Evolutionary conservation across 1,140 invertebrate genomes (phyloP), one percentile per base, ranked within the genome.

Genomic region (Hesperophylax magnus): DNA sequence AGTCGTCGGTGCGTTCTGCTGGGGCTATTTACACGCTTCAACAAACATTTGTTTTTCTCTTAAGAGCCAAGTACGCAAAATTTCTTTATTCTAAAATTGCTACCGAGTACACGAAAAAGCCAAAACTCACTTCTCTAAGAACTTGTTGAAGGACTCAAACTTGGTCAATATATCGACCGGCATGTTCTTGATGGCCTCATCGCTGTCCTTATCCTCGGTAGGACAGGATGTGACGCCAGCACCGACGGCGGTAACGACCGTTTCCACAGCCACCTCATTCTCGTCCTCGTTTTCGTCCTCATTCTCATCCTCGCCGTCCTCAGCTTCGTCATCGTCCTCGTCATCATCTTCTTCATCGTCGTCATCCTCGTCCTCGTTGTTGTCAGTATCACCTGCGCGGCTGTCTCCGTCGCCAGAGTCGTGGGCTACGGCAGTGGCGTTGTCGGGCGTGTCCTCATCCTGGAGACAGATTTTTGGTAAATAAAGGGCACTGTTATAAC

Each of bases 111-210:
- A n/a, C n/a, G n/a, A n/a, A 39, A 39, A 5, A 39, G 18, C 4
- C 8, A 27, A 67, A 27, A 67, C 63, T 67, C 24, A 67, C 63
- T 67, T 67, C 17, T 67, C 63, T 17, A 67, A 31, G 27, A 34
- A 67, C n/a, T 67, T 27, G 31, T 67, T 67, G 63, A 67, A 34
- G 8, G 24, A 67, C n/a, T 34, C 31, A 17, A 67, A 67, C 27
- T 34, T 67, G 63, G 63, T 61, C 24, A 61, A 20, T 61, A 61
- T 61, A 18, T 61, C 58, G 3, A 61, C 58, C 20, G 58, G 31
- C 63, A 31, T 67, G 14, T 27, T 67, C 27, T 67, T 34, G 22
- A 31, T 67, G 24, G 24, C 22, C 63, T 31, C 63, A 15, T 67
- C 63, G 11, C 17, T 27, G 22, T 67, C 27, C 11, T 31, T 47